phyloP scores from a whole-genome alignment of 2,888 invertebrate species.

The Anticlea derivata region DNA sequence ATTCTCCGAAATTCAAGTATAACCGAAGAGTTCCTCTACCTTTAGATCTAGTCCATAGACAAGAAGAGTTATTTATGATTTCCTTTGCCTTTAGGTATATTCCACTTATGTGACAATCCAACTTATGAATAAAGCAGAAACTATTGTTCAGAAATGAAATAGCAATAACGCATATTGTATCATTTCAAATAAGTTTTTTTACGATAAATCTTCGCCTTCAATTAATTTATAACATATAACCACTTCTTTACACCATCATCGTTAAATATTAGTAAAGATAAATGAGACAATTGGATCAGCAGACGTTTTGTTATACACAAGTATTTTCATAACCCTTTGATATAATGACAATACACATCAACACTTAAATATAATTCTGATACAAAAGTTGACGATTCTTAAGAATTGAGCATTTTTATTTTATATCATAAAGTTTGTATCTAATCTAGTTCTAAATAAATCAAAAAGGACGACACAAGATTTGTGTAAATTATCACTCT shows the following conservation, averaged over 20 bases:
- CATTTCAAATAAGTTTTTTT: no score
- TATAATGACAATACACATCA: constrained; percentile 3
- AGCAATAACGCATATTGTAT: no score
- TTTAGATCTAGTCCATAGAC: no score
- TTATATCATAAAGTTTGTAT: not conserved
- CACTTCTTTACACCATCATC: not conserved
- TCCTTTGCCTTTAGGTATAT: no score
- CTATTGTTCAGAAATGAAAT: no score
- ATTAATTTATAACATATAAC: not conserved
- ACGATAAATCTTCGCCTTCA: not conserved
- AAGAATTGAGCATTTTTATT: not conserved
- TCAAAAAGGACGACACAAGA: not conserved
- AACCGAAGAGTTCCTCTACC: no score
- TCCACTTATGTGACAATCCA: no score
- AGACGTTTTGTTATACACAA: constrained; percentile 1
- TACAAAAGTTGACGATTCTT: not conserved
- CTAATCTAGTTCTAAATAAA: constrained; percentile 3
- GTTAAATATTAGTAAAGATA: not conserved
- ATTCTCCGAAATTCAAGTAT: no score
- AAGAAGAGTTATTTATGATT: no score
- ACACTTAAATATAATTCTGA: not conserved
- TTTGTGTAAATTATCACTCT: constrained; percentile 1
- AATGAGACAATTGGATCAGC: constrained; percentile 5
- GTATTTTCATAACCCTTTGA: not conserved
- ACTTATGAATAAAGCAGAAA: no score